Percentiles rank a stretch among this genome's conserved stretches.
These are phyloP conservation scores for Darevskia nairensis DNA, from an alignment of 2,797 vertebrate genomes.

Conservation along the genomic window DNA sequence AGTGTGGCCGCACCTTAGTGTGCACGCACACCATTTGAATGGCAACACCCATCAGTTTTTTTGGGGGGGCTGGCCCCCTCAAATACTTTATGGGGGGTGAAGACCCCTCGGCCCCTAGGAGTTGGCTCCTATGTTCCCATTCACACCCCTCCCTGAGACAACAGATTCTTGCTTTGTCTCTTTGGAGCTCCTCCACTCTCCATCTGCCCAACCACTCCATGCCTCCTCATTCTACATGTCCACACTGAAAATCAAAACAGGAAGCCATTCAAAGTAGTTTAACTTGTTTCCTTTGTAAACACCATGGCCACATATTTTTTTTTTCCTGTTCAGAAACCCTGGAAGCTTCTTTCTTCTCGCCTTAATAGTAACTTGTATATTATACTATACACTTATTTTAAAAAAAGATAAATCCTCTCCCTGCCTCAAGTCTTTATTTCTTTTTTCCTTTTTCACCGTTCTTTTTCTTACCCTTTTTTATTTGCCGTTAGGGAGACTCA, in stretches of 20 bases:
- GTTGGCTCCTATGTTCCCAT: too few species aligned
- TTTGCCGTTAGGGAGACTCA: slow-evolving; percentile 66
- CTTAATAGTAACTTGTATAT: slow-evolving; percentile 49
- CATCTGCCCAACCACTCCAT: too few species aligned
- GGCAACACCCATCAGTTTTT: too few species aligned
- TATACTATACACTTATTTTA: slow-evolving; percentile 41
- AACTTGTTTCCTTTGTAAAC: background rate
- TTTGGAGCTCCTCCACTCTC: too few species aligned
- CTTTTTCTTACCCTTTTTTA: slow-evolving; percentile 50
- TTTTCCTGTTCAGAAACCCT: slow-evolving; percentile 31
- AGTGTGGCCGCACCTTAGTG: too few species aligned
- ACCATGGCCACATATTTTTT: background rate
- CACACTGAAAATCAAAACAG: background rate
- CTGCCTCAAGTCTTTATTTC: slow-evolving; percentile 48
- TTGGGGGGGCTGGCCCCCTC: too few species aligned
- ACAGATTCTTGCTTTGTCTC: too few species aligned
- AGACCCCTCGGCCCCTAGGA: too few species aligned
- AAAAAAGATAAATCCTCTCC: slow-evolving; percentile 53
- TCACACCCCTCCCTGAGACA: too few species aligned
- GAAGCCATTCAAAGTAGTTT: background rate
- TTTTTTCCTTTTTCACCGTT: slow-evolving; percentile 45
- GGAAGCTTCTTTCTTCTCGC: slow-evolving; percentile 29
- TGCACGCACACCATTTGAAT: too few species aligned
- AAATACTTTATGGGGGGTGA: too few species aligned
- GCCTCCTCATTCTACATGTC: too few species aligned